A percentile compares a stretch with the other conserved stretches of the same genome.
Evolutionary conservation across 2,797 vertebrate genomes (phyloP).

Genomic region (Telmatherina bonti): DNA sequence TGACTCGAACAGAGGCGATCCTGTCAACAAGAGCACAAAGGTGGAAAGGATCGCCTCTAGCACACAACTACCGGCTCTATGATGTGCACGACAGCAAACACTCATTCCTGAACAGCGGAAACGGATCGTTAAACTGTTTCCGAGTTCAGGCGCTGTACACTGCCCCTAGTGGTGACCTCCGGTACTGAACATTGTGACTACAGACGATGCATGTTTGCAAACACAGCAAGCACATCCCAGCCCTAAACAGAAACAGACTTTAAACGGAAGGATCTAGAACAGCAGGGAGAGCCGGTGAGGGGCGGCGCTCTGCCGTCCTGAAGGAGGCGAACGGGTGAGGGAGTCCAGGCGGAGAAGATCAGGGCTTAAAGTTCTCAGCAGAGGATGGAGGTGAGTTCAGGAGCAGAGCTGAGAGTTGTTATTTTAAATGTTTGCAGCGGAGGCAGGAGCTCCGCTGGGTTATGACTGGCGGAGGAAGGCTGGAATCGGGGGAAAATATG

Average conservation of each 20-base stretch:
- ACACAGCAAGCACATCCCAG: no score
- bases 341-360: conserved; percentile 62
- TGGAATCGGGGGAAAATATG: conserved; percentile 55
- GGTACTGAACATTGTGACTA: no score
- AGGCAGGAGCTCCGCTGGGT: conserved; percentile 13
- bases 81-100: no score
- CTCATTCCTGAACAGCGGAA: no score
- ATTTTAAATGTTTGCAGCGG: conserved; percentile 25
- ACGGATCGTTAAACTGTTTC: no score
- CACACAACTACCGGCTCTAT: no score
- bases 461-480: conserved; percentile 27
- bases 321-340: conserved; percentile 28
- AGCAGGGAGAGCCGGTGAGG: conserved; percentile 15
- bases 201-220: no score
- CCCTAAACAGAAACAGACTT: conserved; percentile 38
- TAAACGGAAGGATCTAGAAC: conserved; percentile 19
- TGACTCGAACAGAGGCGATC: no score
- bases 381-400: conserved; percentile 66
- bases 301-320: conserved; percentile 12
- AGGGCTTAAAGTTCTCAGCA: conserved; percentile 49
- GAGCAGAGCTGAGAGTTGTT: conserved; percentile 43
- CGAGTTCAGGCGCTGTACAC: no score
- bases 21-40: no score
- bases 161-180: no score
- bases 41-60: no score